phyloP scores from a whole-genome alignment of 2,888 invertebrate species.

The Rhamnusium bicolor region DNA sequence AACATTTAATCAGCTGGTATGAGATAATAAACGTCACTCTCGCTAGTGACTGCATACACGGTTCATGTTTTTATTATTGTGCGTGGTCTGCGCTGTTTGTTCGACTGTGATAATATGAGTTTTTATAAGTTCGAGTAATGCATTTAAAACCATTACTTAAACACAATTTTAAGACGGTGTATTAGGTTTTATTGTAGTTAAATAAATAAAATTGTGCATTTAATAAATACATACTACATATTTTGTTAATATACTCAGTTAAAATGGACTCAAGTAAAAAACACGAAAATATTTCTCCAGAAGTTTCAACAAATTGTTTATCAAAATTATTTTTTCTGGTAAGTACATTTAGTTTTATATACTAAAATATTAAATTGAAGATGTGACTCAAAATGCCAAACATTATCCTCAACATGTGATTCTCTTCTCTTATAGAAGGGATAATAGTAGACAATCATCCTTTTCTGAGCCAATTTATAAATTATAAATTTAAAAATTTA shows the following conservation, averaged over 20 bases:
- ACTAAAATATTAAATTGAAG: no score
- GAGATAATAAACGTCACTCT: not conserved
- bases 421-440: no score
- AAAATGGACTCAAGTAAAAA: slow-evolving; percentile 14
- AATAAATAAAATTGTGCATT: not conserved
- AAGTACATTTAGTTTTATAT: not conserved
- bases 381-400: no score
- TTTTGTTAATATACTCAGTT: not conserved
- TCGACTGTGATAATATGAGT: not conserved
- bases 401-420: no score
- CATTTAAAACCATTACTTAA: not conserved
- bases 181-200: not conserved
- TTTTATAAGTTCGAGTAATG: not conserved
- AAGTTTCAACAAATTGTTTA: slow-evolving; percentile 8
- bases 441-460: no score
- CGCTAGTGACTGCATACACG: not conserved
- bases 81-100: not conserved
- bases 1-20: not conserved
- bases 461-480: no score
- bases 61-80: not conserved
- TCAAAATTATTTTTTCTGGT: slow-evolving; percentile 20
- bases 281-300: slow-evolving; percentile 17
- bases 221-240: not conserved
- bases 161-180: not conserved
- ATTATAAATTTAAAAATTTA: no score